Percentiles rank a stretch among this genome's conserved stretches.
Conservation (phyloP, 2,797 vertebrate species). For the Silurus aristotelis region DNA sequence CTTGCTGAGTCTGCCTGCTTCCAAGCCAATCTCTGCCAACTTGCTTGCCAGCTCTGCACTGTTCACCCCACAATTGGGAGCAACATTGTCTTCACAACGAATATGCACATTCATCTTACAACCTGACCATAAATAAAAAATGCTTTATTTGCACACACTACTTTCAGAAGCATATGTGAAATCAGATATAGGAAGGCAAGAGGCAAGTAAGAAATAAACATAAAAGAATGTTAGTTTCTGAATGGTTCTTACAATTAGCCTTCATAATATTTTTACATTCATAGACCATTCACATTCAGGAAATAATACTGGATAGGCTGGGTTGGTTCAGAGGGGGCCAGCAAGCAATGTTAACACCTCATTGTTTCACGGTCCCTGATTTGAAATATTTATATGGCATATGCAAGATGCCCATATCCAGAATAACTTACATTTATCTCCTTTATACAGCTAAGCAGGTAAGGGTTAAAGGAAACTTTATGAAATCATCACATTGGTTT, state of each 20-base stretch:
- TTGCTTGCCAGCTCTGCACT: constrained; percentile 87
- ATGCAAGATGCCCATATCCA: too few species aligned
- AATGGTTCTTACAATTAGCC: background rate
- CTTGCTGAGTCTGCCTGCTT: constrained; percentile 81
- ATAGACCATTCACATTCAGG: background rate
- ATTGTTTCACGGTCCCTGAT: background rate
- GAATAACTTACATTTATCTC: background rate
- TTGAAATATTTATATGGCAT: background rate
- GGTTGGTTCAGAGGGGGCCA: background rate
- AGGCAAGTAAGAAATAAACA: background rate
- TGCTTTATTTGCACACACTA: background rate
- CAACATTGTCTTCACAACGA: constrained; percentile 90
- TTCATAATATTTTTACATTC: background rate
- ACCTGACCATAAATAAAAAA: constrained; percentile 67
- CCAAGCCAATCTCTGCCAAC: constrained; percentile 90
- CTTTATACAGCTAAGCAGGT: background rate
- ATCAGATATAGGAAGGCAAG: background rate
- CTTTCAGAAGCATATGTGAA: background rate
- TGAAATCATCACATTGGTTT: background rate
- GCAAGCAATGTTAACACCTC: background rate
- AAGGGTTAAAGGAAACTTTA: background rate
- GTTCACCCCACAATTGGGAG: constrained; percentile 95
- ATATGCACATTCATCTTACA: constrained; percentile 98
- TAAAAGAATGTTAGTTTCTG: background rate
- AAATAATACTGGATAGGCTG: background rate